phyloP scores from a whole-genome alignment of 2,888 invertebrate genomes.

The Aplocera efformata region DNA sequence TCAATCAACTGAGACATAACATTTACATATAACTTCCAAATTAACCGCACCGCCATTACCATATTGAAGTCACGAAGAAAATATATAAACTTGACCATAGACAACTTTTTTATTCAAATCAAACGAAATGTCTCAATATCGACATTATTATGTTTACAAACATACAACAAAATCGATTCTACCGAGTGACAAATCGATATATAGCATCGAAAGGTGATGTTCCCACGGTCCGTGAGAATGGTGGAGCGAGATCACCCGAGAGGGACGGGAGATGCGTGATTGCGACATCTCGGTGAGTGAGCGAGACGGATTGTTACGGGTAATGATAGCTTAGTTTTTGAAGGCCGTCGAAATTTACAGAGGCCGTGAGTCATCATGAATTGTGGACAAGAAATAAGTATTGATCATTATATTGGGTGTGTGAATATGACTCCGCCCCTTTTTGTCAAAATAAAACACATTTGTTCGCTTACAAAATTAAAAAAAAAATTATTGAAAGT shows the following conservation, averaged over 20 bases:
- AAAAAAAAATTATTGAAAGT: too few relatives aligned
- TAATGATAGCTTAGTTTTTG: slow-evolving; percentile 23
- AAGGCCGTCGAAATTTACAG: slow-evolving; percentile 27
- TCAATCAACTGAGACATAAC: too few relatives aligned
- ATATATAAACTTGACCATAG: slow-evolving; percentile 9
- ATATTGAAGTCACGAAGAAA: background rate
- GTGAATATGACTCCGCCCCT: too few relatives aligned
- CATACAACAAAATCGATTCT: slow-evolving; percentile 35
- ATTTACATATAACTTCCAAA: too few relatives aligned
- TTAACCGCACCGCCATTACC: background rate
- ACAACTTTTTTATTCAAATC: slow-evolving; percentile 5
- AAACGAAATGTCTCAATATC: slow-evolving; percentile 5
- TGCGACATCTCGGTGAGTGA: slow-evolving; percentile 22
- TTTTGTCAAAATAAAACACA: too few relatives aligned
- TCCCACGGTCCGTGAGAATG: slow-evolving; percentile 56
- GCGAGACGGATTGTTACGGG: slow-evolving; percentile 20
- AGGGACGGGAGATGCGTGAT: slow-evolving; percentile 19
- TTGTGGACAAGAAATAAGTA: too few relatives aligned
- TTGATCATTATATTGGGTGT: too few relatives aligned
- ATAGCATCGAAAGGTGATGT: slow-evolving; percentile 50
- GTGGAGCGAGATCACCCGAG: slow-evolving; percentile 34
- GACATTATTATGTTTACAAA: slow-evolving; percentile 18
- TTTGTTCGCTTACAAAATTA: too few relatives aligned
- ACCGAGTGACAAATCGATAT: slow-evolving; percentile 41
- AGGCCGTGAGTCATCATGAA: slow-evolving; percentile 17